Percentiles rank a stretch among this genome's conserved stretches.
Evolutionary conservation across 2,797 vertebrate genomes (phyloP).

Genomic region (Falco berigora): DNA sequence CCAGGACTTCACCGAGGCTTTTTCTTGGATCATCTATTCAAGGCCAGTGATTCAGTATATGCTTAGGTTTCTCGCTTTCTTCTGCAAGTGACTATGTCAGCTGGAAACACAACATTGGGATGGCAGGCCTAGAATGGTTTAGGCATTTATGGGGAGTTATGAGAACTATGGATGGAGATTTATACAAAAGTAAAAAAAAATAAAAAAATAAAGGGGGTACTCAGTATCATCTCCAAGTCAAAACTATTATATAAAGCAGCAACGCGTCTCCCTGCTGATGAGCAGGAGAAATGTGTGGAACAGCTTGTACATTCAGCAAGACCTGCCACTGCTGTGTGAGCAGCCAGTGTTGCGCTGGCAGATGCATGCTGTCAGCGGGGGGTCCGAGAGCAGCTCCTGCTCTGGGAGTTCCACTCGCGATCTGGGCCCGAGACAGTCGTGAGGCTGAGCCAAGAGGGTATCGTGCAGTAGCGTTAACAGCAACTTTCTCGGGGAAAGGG

Average conservation of each 20-base stretch:
- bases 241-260: not conserved
- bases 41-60: not conserved
- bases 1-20: not conserved
- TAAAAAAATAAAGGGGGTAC: not conserved
- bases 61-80: not conserved
- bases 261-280: not conserved
- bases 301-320: not conserved
- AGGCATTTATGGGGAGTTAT: not conserved
- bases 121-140: not conserved
- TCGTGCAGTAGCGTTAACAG: rapidly evolving
- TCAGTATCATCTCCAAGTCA: not conserved
- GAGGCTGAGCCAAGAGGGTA: not conserved
- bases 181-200: not conserved
- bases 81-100: not conserved
- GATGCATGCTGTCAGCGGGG: not conserved
- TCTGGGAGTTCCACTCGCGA: not conserved
- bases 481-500: rapidly evolving
- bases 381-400: not conserved
- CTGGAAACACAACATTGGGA: not conserved
- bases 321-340: not conserved
- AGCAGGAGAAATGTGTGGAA: not conserved
- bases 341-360: not conserved
- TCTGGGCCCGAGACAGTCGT: not conserved
- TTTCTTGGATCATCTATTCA: not conserved
- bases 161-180: not conserved